Evolutionary conservation across 1,140 invertebrate species (phyloP).

Genomic region (Eupristina koningsbergeri): DNA sequence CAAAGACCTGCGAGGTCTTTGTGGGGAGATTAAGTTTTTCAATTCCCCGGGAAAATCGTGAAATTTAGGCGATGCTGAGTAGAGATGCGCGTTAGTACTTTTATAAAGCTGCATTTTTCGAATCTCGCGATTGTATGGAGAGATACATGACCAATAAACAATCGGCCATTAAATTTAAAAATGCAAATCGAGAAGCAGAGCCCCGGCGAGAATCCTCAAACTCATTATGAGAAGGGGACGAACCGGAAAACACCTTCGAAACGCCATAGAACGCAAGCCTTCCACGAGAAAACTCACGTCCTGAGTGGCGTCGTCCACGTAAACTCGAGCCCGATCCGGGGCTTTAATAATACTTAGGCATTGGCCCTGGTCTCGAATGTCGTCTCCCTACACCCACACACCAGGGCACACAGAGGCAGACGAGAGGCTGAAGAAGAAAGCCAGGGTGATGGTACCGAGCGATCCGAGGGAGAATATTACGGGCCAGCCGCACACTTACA

Average conservation of each 20-base stretch:
- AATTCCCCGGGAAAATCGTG: not conserved
- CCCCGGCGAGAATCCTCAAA: too few relatives aligned
- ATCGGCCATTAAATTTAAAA: too few relatives aligned
- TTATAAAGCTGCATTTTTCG: not conserved
- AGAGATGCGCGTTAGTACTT: not conserved
- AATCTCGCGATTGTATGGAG: not conserved
- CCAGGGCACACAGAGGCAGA: not conserved
- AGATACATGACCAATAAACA: too few relatives aligned
- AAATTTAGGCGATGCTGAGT: not conserved
- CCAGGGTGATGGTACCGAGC: not conserved
- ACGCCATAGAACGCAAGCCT: not conserved
- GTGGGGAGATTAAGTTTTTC: not conserved
- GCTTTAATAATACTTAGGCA: constrained; percentile 11
- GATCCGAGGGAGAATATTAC: not conserved
- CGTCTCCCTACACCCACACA: too few relatives aligned
- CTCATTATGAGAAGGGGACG: too few relatives aligned
- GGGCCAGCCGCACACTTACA: not conserved
- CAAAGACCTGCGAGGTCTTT: not conserved
- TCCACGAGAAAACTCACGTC: not conserved
- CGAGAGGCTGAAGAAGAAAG: not conserved
- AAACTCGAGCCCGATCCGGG: too few relatives aligned
- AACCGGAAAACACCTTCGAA: too few relatives aligned
- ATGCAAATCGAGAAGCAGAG: too few relatives aligned
- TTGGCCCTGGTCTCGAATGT: not conserved
- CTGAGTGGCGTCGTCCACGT: not conserved